phyloP scores from a whole-genome alignment of 2,113 vertebrate genomes.

The Chunga burmeisteri region DNA sequence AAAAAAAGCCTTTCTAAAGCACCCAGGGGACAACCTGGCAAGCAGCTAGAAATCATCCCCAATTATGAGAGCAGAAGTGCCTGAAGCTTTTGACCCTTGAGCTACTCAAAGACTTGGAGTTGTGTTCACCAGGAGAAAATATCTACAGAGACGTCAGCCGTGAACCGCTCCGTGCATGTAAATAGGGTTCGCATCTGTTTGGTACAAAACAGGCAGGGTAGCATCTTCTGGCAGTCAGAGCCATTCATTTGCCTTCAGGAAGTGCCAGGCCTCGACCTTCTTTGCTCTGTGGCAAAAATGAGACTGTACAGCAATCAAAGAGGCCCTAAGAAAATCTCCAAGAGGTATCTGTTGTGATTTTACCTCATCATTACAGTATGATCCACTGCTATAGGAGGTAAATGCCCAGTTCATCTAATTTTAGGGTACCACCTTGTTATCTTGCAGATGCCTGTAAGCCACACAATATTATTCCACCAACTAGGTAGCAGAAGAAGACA shows the following conservation, averaged over 20 bases:
- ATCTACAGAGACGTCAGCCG: background rate
- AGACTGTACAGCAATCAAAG: background rate
- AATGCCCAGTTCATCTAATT: background rate
- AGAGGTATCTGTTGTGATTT: background rate
- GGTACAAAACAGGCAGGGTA: background rate
- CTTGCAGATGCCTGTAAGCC: background rate
- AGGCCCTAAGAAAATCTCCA: background rate
- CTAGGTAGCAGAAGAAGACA: background rate
- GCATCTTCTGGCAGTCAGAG: background rate
- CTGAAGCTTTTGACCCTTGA: background rate
- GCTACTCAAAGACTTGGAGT: background rate
- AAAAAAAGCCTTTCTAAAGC: background rate
- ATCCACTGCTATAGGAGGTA: background rate
- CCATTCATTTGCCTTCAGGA: background rate
- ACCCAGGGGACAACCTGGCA: background rate
- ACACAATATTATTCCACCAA: background rate
- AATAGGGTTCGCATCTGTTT: fast-evolving
- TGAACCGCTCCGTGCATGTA: background rate
- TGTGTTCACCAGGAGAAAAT: background rate
- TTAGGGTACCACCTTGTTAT: background rate
- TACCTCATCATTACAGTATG: background rate
- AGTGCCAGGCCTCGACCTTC: background rate
- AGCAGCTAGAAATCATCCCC: background rate
- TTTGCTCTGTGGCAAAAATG: background rate
- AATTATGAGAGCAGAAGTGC: background rate